Percentiles rank a stretch among this genome's conserved stretches.
These are phyloP conservation scores for Gallinago jamesoni DNA, from an alignment of 2,113 vertebrate species.

Conservation along the genomic window DNA sequence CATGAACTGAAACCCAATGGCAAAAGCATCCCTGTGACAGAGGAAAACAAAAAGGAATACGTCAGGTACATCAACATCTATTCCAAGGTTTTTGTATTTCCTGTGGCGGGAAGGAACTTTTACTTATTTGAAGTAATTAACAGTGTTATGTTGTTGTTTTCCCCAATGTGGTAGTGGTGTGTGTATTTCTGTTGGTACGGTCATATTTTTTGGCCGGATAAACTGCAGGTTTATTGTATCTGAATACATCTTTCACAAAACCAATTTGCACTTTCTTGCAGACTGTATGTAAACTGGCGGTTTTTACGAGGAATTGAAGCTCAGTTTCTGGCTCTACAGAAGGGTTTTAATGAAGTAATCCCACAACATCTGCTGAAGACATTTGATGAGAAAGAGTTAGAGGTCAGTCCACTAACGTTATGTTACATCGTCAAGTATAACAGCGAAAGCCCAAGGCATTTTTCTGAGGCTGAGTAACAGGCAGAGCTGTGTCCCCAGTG, in stretches of 20 bases:
- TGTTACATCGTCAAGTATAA: neutral
- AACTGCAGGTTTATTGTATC: neutral
- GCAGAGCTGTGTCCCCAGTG: neutral
- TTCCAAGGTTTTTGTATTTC: neutral
- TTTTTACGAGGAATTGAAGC: slow-evolving; percentile 98
- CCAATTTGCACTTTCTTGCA: slow-evolving; percentile 48
- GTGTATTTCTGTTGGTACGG: neutral
- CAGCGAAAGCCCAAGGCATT: neutral
- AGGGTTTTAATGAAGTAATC: slow-evolving; percentile 99
- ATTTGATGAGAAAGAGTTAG: slow-evolving; percentile 98
- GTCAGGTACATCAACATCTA: slow-evolving; percentile 77
- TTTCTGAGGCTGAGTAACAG: neutral
- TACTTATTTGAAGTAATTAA: neutral
- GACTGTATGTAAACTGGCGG: slow-evolving; percentile 99
- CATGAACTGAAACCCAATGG: slow-evolving; percentile 98
- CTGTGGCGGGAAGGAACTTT: rapidly evolving
- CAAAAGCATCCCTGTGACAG: slow-evolving; percentile 93
- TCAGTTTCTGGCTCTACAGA: slow-evolving; percentile 97
- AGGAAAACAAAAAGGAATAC: slow-evolving; percentile 98
- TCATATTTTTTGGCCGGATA: neutral
- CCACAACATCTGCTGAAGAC: slow-evolving; percentile 97
- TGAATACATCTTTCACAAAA: slow-evolving; percentile 2
- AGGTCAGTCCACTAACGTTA: slow-evolving; percentile 78
- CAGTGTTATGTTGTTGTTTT: neutral
- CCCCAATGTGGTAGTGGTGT: neutral